Evolutionary conservation across 2,113 vertebrate genomes (phyloP).

Genomic region (Opisthocomus hoazin): DNA sequence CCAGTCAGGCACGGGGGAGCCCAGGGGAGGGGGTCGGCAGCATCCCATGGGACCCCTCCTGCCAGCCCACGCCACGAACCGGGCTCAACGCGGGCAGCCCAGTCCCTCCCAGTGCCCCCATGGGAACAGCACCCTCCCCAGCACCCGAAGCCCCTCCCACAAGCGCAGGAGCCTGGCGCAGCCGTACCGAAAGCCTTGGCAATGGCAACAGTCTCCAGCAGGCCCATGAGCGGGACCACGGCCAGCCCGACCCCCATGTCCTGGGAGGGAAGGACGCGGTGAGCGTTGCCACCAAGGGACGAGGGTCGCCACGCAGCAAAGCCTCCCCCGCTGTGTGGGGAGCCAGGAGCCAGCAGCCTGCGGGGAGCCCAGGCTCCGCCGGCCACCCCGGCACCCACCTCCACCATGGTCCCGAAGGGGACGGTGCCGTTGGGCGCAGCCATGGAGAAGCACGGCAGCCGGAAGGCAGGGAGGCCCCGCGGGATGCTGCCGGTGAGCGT

Average conservation of each 20-base stretch:
- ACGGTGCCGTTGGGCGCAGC: slow-evolving; percentile 74
- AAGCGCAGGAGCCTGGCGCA: background rate
- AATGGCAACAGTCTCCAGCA: slow-evolving; percentile 91
- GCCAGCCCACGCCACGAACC: background rate
- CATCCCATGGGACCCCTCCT: rapidly evolving
- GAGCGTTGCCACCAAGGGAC: rapidly evolving
- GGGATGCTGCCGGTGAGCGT: slow-evolving; percentile 82
- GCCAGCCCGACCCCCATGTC: slow-evolving; percentile 85
- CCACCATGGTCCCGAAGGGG: slow-evolving; percentile 78
- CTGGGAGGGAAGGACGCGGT: slow-evolving; percentile 51
- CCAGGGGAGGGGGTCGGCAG: background rate
- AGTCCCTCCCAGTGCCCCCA: background rate
- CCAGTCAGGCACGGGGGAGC: rapidly evolving
- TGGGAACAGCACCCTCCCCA: background rate
- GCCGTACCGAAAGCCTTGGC: slow-evolving; percentile 91
- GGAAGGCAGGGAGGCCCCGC: slow-evolving; percentile 79
- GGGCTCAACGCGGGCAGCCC: rapidly evolving
- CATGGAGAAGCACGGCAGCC: slow-evolving; percentile 75
- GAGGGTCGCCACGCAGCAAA: rapidly evolving
- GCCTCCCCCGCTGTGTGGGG: rapidly evolving
- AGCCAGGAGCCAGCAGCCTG: background rate
- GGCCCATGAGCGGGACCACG: slow-evolving; percentile 89
- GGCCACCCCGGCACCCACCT: slow-evolving; percentile 63
- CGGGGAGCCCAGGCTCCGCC: rapidly evolving
- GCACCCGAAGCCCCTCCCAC: rapidly evolving